Evolutionary conservation across 2,113 vertebrate species (phyloP).

Genomic region (Hypomesus transpacificus): DNA sequence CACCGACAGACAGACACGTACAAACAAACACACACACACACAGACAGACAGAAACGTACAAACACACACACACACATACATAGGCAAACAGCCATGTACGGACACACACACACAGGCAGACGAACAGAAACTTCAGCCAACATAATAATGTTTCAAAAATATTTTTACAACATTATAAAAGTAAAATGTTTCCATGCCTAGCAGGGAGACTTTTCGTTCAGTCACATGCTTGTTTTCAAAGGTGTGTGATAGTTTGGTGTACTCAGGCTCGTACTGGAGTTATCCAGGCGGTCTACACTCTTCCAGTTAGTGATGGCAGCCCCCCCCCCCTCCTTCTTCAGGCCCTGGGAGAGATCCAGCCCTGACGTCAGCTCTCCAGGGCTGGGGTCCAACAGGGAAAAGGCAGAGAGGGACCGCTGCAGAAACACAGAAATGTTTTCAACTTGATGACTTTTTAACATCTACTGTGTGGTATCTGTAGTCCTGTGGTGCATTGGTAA

Average conservation of each 20-base stretch:
- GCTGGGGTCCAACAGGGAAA: conserved; percentile 52
- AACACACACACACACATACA: background rate
- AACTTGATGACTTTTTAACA: background rate
- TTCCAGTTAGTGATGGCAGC: conserved; percentile 76
- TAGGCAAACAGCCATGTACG: background rate
- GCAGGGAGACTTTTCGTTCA: too few species aligned
- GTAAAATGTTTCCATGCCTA: too few species aligned
- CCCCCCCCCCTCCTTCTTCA: conserved; percentile 62
- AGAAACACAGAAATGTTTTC: background rate
- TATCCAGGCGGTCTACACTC: conserved; percentile 80
- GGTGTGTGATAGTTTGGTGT: background rate
- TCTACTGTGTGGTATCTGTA: background rate
- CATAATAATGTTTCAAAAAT: too few species aligned
- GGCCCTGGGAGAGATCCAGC: conserved; percentile 18
- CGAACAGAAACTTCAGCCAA: too few species aligned
- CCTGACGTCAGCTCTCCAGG: conserved; percentile 14
- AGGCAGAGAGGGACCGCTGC: conserved; percentile 62
- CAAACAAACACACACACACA: background rate
- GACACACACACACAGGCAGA: too few species aligned
- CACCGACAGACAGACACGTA: background rate
- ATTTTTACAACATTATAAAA: too few species aligned
- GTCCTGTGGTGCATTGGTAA: background rate
- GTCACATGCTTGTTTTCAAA: background rate
- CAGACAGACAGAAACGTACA: conserved; percentile 18
- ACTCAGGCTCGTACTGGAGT: conserved; percentile 72